phyloP scores from a whole-genome alignment of 2,888 invertebrate species.

The Sisyra nigra region DNA sequence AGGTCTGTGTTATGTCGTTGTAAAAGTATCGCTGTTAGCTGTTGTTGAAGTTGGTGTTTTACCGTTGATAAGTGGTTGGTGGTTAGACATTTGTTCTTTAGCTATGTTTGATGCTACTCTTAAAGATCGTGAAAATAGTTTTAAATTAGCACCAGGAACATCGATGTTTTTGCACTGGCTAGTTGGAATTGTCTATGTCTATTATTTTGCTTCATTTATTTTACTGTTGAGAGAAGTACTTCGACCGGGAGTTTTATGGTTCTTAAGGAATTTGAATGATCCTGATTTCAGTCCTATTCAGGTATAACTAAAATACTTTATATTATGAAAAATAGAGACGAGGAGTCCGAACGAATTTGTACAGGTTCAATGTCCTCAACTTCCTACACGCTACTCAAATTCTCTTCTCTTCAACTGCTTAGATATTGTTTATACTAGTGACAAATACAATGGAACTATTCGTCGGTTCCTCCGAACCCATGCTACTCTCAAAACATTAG shows the following conservation, averaged over 20 bases:
- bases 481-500: too few relatives aligned
- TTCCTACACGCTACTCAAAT: too few relatives aligned
- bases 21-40: constrained; percentile 82
- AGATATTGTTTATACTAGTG: too few relatives aligned
- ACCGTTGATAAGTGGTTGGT: constrained; percentile 96
- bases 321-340: too few relatives aligned
- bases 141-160: constrained; percentile 84
- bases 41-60: constrained; percentile 95
- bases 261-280: constrained; percentile 93
- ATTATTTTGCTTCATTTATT: constrained; percentile 97
- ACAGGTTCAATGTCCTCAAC: too few relatives aligned
- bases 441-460: too few relatives aligned
- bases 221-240: constrained; percentile 82
- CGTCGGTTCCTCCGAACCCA: too few relatives aligned
- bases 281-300: constrained; percentile 99
- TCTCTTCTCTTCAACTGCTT: too few relatives aligned
- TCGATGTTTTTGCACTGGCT: constrained; percentile 98
- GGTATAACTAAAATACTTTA: constrained; percentile 32
- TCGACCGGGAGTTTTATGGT: constrained; percentile 96
- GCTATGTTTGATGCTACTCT: constrained; percentile 81
- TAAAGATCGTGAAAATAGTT: constrained; percentile 73
- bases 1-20: constrained; percentile 83
- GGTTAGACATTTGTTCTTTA: constrained; percentile 95
- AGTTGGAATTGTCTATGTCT: constrained; percentile 97
- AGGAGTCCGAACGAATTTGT: too few relatives aligned